A percentile compares a stretch with the other conserved stretches of the same genome.
These are phyloP conservation scores for Drosophila subsilvestris DNA, from an alignment of 2,888 invertebrate species.

Conservation along the genomic window DNA sequence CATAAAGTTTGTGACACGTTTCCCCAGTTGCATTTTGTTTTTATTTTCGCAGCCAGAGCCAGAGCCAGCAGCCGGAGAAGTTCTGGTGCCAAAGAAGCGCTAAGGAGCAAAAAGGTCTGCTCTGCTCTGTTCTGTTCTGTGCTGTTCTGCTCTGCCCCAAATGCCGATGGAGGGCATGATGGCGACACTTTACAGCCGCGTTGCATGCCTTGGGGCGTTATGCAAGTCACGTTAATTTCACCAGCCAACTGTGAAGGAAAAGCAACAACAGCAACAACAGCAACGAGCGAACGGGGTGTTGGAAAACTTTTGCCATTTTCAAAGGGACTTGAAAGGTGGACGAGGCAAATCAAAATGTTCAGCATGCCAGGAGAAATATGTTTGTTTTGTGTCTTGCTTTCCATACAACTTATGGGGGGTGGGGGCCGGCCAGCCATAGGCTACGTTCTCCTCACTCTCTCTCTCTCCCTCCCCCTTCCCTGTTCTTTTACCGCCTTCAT, in stretches of 20 bases:
- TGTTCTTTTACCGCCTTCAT: constrained; percentile 33
- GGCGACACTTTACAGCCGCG: constrained; percentile 73
- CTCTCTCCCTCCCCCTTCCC: too few species aligned
- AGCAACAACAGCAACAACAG: constrained; percentile 19
- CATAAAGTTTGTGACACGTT: constrained; percentile 77
- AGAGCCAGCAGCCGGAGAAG: constrained; percentile 16
- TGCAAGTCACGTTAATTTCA: constrained; percentile 77
- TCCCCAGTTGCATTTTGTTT: constrained; percentile 73
- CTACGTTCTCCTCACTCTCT: background rate
- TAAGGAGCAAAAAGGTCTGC: constrained; percentile 39
- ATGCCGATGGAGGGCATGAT: constrained; percentile 37
- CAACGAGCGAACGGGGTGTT: constrained; percentile 15
- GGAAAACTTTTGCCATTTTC: constrained; percentile 66
- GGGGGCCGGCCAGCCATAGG: background rate
- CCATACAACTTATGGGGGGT: constrained; percentile 34
- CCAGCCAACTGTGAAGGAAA: constrained; percentile 70
- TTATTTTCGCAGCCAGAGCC: constrained; percentile 45
- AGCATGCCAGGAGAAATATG: constrained; percentile 16
- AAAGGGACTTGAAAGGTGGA: constrained; percentile 67
- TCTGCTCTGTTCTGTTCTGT: background rate
- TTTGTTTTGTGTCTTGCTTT: constrained; percentile 21
- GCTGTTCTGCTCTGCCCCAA: constrained; percentile 1
- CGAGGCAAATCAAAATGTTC: constrained; percentile 49
- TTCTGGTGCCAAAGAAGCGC: constrained; percentile 25
- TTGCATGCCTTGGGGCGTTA: constrained; percentile 74